phyloP scores from a whole-genome alignment of 2,113 vertebrate genomes.

The Phyllostomus hastatus region DNA sequence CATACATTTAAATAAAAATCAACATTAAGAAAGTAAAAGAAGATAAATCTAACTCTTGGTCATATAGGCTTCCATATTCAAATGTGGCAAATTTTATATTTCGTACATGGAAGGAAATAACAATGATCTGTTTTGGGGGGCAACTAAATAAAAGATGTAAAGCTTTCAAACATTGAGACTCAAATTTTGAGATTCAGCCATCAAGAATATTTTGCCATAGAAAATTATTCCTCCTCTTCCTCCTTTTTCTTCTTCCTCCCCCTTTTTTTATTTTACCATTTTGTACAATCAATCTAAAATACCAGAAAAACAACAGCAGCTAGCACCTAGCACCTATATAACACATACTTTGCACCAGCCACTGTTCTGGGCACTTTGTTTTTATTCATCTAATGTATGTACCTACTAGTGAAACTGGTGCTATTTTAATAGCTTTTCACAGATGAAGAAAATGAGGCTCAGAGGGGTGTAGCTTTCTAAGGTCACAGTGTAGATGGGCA shows the following conservation, averaged over 20 bases:
- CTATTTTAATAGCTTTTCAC: background rate
- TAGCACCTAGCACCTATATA: background rate
- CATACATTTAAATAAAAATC: background rate
- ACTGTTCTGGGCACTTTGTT: background rate
- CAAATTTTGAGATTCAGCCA: background rate
- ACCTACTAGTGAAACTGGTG: background rate
- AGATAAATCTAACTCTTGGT: background rate
- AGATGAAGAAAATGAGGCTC: background rate
- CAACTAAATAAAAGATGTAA: background rate
- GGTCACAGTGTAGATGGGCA: background rate
- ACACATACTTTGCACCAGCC: background rate
- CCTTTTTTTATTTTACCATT: background rate
- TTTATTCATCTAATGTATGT: background rate
- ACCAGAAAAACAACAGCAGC: background rate
- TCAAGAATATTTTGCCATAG: background rate
- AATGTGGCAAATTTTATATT: background rate
- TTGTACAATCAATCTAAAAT: background rate
- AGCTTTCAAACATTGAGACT: background rate
- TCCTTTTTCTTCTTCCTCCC: background rate
- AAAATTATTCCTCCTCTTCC: background rate
- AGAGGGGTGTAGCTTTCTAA: background rate
- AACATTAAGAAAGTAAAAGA: background rate
- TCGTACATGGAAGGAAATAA: background rate
- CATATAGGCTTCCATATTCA: background rate
- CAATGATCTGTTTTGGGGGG: background rate